Evolutionary conservation across 2,113 vertebrate species (phyloP).

Genomic region (Calidris pugnax): DNA sequence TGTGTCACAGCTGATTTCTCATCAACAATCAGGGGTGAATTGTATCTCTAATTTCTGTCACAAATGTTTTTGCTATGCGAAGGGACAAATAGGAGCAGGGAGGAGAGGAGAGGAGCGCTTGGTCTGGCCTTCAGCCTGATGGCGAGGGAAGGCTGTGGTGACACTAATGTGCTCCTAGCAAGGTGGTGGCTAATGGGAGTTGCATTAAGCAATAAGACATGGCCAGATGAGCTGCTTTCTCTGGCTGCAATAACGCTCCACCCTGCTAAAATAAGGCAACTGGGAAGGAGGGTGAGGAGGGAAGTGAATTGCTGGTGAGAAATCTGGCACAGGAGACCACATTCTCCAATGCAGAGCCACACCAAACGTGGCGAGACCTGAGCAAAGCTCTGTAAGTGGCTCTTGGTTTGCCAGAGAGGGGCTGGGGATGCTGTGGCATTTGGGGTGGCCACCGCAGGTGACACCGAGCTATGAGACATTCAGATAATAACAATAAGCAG

Average conservation of each 20-base stretch:
- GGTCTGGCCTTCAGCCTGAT: not conserved
- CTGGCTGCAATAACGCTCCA: not conserved
- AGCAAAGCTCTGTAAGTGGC: not conserved
- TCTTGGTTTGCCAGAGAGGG: not conserved
- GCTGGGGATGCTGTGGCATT: not conserved
- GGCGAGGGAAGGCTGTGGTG: fast-evolving
- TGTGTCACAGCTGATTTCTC: conserved; percentile 1
- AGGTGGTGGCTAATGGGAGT: not conserved
- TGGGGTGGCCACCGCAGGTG: not conserved
- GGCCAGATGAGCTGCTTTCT: not conserved
- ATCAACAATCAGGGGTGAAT: not conserved
- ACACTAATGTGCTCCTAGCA: fast-evolving
- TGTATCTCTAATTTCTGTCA: conserved; percentile 17
- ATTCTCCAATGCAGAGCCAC: not conserved
- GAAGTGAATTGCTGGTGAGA: not conserved
- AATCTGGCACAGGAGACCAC: not conserved
- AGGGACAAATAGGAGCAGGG: not conserved
- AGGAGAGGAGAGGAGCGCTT: fast-evolving
- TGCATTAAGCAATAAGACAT: not conserved
- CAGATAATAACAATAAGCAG: not conserved
- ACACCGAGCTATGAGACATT: not conserved
- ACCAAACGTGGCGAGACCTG: not conserved
- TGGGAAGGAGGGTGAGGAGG: not conserved
- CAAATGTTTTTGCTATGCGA: conserved; percentile 11
- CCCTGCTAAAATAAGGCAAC: not conserved